Evolutionary conservation across 2,113 vertebrate genomes (phyloP).

Genomic region (Amphiprion ocellaris): DNA sequence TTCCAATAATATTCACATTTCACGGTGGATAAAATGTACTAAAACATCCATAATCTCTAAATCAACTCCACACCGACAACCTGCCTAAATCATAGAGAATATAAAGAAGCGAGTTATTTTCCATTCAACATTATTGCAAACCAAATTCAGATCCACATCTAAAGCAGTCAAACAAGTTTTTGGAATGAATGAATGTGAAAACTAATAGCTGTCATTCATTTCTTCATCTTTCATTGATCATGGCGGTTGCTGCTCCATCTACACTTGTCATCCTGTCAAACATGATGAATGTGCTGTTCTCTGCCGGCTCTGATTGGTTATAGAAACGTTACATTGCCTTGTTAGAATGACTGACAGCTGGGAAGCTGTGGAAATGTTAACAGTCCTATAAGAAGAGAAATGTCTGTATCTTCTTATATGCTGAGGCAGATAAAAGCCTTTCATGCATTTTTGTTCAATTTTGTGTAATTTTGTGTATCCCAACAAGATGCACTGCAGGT

Average conservation of each 20-base stretch:
- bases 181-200: not conserved
- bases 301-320: constrained; percentile 20
- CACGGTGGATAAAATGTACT: not conserved
- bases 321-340: constrained; percentile 19
- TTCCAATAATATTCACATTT: not conserved
- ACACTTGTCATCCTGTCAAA: constrained; percentile 42
- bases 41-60: constrained; percentile 7
- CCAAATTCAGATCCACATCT: not conserved
- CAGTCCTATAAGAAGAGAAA: not conserved
- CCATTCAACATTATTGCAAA: not conserved
- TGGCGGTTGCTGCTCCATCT: not conserved
- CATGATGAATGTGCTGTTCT: not conserved
- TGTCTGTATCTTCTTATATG: not conserved
- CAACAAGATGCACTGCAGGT: not conserved
- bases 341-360: constrained; percentile 58
- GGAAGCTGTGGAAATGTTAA: constrained; percentile 16
- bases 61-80: not conserved
- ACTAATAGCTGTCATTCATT: constrained; percentile 11
- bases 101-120: not conserved
- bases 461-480: not conserved
- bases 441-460: not conserved
- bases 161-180: not conserved
- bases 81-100: not conserved
- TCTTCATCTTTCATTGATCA: constrained; percentile 19
- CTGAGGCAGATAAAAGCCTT: constrained; percentile 1